phyloP scores from a whole-genome alignment of 2,797 vertebrate species.

The Pseudomugil tenellus region DNA sequence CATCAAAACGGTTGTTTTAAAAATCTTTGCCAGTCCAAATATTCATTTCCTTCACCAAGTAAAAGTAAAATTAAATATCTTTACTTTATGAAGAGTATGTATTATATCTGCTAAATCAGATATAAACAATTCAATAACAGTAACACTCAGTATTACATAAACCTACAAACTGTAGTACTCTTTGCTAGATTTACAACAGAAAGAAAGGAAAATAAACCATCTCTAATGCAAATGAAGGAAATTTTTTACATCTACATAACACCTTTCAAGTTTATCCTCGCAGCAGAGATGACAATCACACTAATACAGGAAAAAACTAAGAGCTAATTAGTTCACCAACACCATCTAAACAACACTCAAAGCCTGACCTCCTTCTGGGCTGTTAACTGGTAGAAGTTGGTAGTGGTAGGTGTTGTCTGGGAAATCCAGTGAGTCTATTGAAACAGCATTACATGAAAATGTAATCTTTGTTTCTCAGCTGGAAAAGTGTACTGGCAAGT shows the following conservation, averaged over 20 bases:
- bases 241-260: not conserved
- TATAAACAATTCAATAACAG: not conserved
- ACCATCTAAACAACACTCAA: conserved; percentile 55
- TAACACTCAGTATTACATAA: not conserved
- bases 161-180: not conserved
- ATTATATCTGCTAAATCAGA: not conserved
- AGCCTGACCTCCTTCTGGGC: conserved; percentile 68
- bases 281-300: not conserved
- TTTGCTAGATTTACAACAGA: not conserved
- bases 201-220: not conserved
- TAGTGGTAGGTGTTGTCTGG: conserved; percentile 52
- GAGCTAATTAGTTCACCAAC: conserved; percentile 29
- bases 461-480: conserved; percentile 10
- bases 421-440: conserved; percentile 58
- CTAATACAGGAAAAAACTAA: conserved; percentile 10
- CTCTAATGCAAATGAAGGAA: not conserved
- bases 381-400: conserved; percentile 51
- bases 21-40: not conserved
- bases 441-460: conserved; percentile 38
- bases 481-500: not conserved
- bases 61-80: not conserved
- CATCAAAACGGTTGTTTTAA: not conserved
- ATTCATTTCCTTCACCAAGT: not conserved
- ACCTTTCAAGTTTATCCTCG: not conserved
- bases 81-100: not conserved